Evolutionary conservation across 1,140 invertebrate genomes (phyloP), one percentile per base, ranked within the genome.

Genomic region (Polypedilum pembai): DNA sequence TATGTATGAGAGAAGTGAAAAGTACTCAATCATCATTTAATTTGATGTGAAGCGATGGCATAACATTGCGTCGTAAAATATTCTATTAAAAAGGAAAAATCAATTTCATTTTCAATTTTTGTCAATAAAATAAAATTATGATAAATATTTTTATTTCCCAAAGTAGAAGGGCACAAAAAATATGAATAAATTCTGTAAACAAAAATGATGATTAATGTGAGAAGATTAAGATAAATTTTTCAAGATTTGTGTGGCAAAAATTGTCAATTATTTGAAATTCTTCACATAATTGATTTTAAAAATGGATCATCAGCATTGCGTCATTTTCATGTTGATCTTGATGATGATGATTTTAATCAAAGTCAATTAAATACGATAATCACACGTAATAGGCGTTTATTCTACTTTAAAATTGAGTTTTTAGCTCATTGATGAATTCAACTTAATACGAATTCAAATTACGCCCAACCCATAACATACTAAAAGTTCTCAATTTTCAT

Each of bases 51-150:
- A 56, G n/a, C 15, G 41, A 56, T 56, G 8, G n/a, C n/a, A 56
- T 56, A n/a, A 56, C n/a, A 56, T 56, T 56, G 45, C 45, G 45
- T 56, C n/a, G 45, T 56, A 56, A 56, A 56, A 45, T 45, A 45
- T 15, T 56, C 45, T n/a, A 56, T 56, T n/a, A 56, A 15, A 56
- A 15, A 56, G 45, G 12, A 56, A n/a, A 56, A 56, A 45, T 15
- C 3, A 56, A 12, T 56, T 56, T 56, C 45, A 56, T 12, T 56
- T 56, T 56, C 45, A 15, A 15, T 56, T 56, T 56, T 12, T 56
- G 45, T 56, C 45, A 56, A 56, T 56, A 56, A 56, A 56, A 15
- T 56, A n/a, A 15, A 33, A 33, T 33, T 33, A 33, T 33, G 24
- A 33, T 33, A 33, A 33, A 33, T 33, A 3, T 33, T 33, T 33